Percentiles rank a stretch among this genome's conserved stretches.
Evolutionary conservation across 2,797 vertebrate genomes (phyloP).

Genomic region (Siniperca scherzeri): DNA sequence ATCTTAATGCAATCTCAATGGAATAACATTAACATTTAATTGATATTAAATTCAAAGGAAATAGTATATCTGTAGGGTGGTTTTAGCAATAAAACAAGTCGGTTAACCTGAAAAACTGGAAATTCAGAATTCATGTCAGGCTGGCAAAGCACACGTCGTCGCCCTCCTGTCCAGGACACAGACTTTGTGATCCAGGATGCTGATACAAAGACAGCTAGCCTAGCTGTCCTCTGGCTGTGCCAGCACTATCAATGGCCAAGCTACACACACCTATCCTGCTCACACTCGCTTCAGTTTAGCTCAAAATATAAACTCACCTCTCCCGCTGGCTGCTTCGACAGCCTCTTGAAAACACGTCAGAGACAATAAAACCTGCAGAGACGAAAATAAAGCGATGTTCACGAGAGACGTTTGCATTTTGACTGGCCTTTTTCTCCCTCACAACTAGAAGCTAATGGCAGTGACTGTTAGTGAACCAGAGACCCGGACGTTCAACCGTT

Average conservation of each 20-base stretch:
- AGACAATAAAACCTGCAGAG: slow-evolving; percentile 71
- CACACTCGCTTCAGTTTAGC: not conserved
- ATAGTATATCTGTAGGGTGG: not conserved
- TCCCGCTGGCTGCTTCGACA: slow-evolving; percentile 69
- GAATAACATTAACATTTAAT: not conserved
- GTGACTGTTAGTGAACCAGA: not conserved
- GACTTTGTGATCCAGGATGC: slow-evolving; percentile 35
- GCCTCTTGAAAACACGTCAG: slow-evolving; percentile 68
- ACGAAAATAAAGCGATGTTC: slow-evolving; percentile 66
- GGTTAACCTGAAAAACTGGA: not conserved
- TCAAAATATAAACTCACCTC: slow-evolving; percentile 75
- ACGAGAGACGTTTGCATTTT: slow-evolving; percentile 75
- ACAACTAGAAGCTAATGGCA: slow-evolving; percentile 27
- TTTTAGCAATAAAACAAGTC: not conserved
- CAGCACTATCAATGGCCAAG: slow-evolving; percentile 22
- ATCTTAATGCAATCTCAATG: not conserved
- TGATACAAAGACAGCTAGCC: slow-evolving; percentile 23
- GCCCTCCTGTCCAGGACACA: not conserved
- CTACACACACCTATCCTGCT: slow-evolving; percentile 1
- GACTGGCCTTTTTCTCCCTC: slow-evolving; percentile 20
- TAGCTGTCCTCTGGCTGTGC: slow-evolving; percentile 4
- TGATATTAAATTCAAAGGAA: not conserved
- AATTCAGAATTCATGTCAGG: not conserved
- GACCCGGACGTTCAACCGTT: slow-evolving; percentile 67
- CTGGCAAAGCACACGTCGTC: not conserved